A percentile compares a stretch with the other conserved stretches of the same genome.
phyloP scores from a whole-genome alignment of 2,888 invertebrate genomes.

The Spodoptera picta region DNA sequence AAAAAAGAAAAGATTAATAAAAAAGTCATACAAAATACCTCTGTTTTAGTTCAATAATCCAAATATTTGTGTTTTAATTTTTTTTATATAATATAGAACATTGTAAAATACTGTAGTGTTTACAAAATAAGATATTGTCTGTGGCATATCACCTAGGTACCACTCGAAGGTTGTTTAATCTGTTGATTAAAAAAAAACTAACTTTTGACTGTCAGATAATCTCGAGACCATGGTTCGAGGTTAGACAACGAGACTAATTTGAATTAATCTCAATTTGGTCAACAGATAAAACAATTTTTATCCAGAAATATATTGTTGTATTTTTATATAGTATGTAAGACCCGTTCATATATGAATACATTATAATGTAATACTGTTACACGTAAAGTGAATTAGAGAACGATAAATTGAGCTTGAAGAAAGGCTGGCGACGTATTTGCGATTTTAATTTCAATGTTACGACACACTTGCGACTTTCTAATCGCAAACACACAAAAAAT shows the following conservation, averaged over 20 bases:
- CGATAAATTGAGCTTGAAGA: slow-evolving; percentile 62
- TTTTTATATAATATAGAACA: slow-evolving; percentile 55
- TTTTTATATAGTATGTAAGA: slow-evolving; percentile 85
- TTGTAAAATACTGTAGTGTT: slow-evolving; percentile 66
- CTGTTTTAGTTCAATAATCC: slow-evolving; percentile 62
- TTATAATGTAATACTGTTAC: slow-evolving; percentile 47
- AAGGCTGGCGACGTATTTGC: slow-evolving; percentile 61
- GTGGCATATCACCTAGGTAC: slow-evolving; percentile 85
- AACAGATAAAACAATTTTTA: slow-evolving; percentile 65
- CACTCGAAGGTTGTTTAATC: slow-evolving; percentile 67
- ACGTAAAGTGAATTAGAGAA: slow-evolving; percentile 59
- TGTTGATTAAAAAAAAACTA: slow-evolving; percentile 22
- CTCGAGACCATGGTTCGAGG: neutral
- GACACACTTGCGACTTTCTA: slow-evolving; percentile 35
- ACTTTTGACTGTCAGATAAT: neutral
- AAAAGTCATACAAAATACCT: slow-evolving; percentile 59
- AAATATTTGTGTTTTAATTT: slow-evolving; percentile 64
- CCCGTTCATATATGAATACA: slow-evolving; percentile 72
- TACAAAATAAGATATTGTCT: slow-evolving; percentile 72
- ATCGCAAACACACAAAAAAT: slow-evolving; percentile 35
- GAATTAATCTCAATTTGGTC: slow-evolving; percentile 18
- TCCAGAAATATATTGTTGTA: slow-evolving; percentile 81
- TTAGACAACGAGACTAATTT: too few species aligned
- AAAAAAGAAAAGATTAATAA: slow-evolving; percentile 35
- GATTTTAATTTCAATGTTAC: slow-evolving; percentile 44